Evolutionary conservation across 2,888 invertebrate genomes (phyloP).

Genomic region (Drosophila aldrichi): DNA sequence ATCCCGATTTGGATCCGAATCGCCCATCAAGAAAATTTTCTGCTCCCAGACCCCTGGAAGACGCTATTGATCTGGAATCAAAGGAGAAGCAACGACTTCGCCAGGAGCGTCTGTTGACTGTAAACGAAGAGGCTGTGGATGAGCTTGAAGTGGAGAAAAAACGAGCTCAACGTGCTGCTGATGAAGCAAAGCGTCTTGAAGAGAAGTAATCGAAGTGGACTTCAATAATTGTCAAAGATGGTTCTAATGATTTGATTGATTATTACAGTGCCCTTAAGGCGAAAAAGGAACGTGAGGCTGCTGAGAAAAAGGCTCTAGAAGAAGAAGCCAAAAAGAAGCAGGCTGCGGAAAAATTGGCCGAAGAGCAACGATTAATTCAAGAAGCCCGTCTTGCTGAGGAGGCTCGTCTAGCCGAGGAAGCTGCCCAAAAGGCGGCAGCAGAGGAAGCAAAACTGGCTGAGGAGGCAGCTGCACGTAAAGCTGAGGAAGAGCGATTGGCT

Average conservation of each 20-base stretch:
- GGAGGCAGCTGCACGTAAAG: constrained; percentile 84
- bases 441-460: constrained; percentile 86
- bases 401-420: constrained; percentile 85
- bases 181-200: constrained; percentile 86
- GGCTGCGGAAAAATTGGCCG: constrained; percentile 73
- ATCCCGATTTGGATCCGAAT: constrained; percentile 89
- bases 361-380: constrained; percentile 6
- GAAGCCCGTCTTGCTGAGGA: constrained; percentile 83
- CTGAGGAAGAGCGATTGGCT: constrained; percentile 71
- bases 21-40: constrained; percentile 90
- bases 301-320: constrained; percentile 83
- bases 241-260: background rate
- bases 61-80: constrained; percentile 87
- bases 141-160: constrained; percentile 86
- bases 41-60: constrained; percentile 87
- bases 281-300: constrained; percentile 86
- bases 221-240: background rate
- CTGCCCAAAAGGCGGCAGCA: constrained; percentile 86
- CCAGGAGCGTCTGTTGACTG: constrained; percentile 87
- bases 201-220: constrained; percentile 72
- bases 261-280: constrained; percentile 86
- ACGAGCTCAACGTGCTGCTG: constrained; percentile 86
- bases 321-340: constrained; percentile 84
- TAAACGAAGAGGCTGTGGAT: constrained; percentile 84
- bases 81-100: constrained; percentile 89